Conservation (phyloP, 2,113 vertebrate genomes). For the Steatornis caripensis region DNA sequence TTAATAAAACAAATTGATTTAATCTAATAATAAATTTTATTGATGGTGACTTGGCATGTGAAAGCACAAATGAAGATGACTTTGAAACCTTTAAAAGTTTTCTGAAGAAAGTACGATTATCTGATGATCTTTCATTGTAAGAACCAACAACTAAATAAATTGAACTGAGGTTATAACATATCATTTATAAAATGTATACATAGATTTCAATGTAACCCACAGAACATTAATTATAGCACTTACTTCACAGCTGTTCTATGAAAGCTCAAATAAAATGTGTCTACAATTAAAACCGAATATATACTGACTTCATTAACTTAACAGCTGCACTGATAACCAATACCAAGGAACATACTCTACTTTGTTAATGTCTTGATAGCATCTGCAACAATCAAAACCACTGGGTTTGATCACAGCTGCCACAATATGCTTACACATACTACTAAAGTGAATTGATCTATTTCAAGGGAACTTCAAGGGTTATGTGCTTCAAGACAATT, state of each 20-base stretch:
- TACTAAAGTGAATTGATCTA: background rate
- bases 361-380: conserved; percentile 30
- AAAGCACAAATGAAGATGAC: background rate
- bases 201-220: conserved; percentile 16
- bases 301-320: conserved; percentile 67
- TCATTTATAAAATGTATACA: background rate
- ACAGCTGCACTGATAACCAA: conserved; percentile 64
- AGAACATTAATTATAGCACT: conserved; percentile 41
- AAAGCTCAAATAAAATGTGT: conserved; percentile 63
- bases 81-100: background rate
- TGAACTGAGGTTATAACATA: background rate
- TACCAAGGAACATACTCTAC: conserved; percentile 13
- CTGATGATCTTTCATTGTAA: background rate
- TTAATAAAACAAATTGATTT: conserved; percentile 27
- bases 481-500: background rate
- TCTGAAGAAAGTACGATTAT: background rate
- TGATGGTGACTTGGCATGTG: background rate
- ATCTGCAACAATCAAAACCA: conserved; percentile 37
- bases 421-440: background rate
- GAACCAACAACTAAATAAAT: background rate
- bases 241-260: conserved; percentile 53
- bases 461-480: background rate
- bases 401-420: background rate
- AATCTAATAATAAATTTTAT: conserved; percentile 1
- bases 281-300: conserved; percentile 63